Evolutionary conservation across 2,888 invertebrate genomes (phyloP).

Genomic region (Eupeodes luniger): DNA sequence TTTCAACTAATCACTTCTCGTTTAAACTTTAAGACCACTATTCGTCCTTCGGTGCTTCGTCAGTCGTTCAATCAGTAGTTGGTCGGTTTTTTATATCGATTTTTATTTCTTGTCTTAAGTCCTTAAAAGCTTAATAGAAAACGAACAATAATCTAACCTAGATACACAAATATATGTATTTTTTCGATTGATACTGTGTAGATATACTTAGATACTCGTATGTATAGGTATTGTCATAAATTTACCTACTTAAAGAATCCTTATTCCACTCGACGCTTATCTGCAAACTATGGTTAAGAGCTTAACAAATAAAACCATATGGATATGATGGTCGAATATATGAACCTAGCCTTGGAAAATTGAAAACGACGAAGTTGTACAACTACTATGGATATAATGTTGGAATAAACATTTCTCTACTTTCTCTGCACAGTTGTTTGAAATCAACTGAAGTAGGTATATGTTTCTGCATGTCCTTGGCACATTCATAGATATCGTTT

Average conservation of each 20-base stretch:
- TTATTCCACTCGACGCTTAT: neutral
- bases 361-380: constrained; percentile 52
- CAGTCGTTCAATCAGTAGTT: too few species aligned
- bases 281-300: constrained; percentile 17
- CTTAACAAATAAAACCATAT: constrained; percentile 54
- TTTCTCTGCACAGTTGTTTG: neutral
- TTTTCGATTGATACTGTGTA: too few species aligned
- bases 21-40: too few species aligned
- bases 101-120: too few species aligned
- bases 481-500: neutral
- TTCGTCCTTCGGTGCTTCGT: too few species aligned
- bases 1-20: too few species aligned
- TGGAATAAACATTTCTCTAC: constrained; percentile 46
- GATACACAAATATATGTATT: too few species aligned
- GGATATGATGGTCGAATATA: constrained; percentile 39
- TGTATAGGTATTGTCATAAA: constrained; percentile 28
- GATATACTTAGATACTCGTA: neutral
- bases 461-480: neutral
- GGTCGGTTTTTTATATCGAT: too few species aligned
- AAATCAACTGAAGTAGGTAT: constrained; percentile 29
- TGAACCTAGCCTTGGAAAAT: constrained; percentile 42
- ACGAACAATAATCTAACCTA: too few species aligned
- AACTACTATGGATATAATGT: neutral
- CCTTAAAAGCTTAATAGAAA: too few species aligned
- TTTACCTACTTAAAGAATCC: constrained; percentile 25